These are phyloP conservation scores for Meliscaeva auricollis DNA, from an alignment of 2,888 invertebrate species.

Conservation along the genomic window DNA sequence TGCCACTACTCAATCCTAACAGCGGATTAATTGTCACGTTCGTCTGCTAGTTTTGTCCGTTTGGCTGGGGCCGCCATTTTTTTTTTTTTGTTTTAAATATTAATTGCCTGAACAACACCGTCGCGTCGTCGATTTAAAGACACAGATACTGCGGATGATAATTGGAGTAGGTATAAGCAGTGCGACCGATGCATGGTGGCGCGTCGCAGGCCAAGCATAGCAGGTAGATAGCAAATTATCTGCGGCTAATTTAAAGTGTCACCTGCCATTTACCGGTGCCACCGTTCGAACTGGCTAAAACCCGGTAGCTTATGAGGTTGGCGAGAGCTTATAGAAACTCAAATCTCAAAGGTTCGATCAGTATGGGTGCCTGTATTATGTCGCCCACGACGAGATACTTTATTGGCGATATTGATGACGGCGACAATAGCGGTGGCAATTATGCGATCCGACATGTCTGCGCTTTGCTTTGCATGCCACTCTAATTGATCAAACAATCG, in stretches of 20 bases:
- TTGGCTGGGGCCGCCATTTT: background rate
- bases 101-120: conserved; percentile 34
- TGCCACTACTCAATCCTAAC: conserved; percentile 60
- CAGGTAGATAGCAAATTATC: conserved; percentile 59
- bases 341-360: conserved; percentile 6
- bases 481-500: conserved; percentile 49
- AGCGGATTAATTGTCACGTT: conserved; percentile 63
- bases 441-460: conserved; percentile 70
- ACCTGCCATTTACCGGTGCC: conserved; percentile 41
- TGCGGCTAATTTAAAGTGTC: conserved; percentile 61
- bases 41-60: conserved; percentile 16
- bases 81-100: conserved; percentile 27
- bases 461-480: conserved; percentile 69
- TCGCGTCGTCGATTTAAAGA: background rate
- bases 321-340: conserved; percentile 7
- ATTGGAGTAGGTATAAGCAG: conserved; percentile 28
- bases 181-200: background rate
- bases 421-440: conserved; percentile 39
- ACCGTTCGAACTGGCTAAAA: background rate
- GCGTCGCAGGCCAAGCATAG: background rate
- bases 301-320: conserved; percentile 16
- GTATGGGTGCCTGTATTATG: conserved; percentile 1
- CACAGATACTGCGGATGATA: conserved; percentile 25
- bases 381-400: conserved; percentile 51
- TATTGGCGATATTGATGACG: conserved; percentile 19